These are phyloP conservation scores for Aromia moschata DNA, from an alignment of 2,888 invertebrate genomes.

Conservation along the genomic window DNA sequence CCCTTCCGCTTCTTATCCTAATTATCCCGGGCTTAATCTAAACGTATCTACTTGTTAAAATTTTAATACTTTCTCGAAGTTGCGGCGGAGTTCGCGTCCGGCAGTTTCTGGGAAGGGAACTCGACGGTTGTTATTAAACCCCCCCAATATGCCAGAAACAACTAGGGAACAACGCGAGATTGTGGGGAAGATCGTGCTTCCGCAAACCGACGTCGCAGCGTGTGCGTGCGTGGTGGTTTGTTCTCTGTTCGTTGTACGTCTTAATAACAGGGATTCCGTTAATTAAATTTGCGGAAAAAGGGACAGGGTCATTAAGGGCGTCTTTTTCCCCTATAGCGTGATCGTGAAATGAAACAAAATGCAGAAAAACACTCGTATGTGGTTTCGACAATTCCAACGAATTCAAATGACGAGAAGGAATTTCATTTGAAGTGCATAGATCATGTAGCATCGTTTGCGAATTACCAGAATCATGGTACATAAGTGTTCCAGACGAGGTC, in stretches of 20 bases:
- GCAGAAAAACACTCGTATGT: too few relatives aligned
- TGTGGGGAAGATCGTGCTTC: conserved; percentile 7
- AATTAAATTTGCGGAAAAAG: too few relatives aligned
- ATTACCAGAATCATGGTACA: too few relatives aligned
- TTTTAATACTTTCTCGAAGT: conserved; percentile 10
- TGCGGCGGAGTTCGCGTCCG: neutral
- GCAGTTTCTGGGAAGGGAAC: neutral
- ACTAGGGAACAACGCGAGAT: conserved; percentile 5
- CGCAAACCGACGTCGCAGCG: conserved; percentile 1
- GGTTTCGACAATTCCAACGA: too few relatives aligned
- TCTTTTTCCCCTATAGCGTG: too few relatives aligned
- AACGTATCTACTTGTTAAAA: conserved; percentile 11
- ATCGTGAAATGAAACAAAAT: too few relatives aligned
- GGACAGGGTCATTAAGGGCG: too few relatives aligned
- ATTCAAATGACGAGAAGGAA: too few relatives aligned
- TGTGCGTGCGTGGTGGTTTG: conserved; percentile 8
- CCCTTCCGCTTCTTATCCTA: conserved; percentile 9
- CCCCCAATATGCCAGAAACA: conserved; percentile 6
- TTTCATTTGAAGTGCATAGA: too few relatives aligned
- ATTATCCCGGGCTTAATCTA: conserved; percentile 9
- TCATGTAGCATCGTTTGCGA: too few relatives aligned
- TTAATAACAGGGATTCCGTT: too few relatives aligned
- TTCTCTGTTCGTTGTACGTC: neutral
- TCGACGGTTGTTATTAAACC: conserved; percentile 16
- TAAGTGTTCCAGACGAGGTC: too few relatives aligned